Conservation (phyloP, 2,888 invertebrate species). For the Zootermopsis nevadensis region DNA sequence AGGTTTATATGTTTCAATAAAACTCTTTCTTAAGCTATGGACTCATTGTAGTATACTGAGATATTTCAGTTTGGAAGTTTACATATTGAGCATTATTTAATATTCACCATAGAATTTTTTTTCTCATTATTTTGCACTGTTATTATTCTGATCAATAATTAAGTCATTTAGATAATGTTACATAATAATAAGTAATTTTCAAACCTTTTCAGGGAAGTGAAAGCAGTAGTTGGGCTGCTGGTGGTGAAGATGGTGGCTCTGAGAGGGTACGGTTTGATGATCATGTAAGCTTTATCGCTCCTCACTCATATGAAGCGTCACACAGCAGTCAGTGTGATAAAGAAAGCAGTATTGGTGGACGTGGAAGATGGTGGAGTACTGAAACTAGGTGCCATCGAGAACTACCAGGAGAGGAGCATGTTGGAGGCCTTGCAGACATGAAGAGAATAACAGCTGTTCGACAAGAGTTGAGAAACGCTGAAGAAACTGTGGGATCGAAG, state of each 20-base stretch:
- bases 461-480: conserved; percentile 11
- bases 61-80: too few relatives aligned
- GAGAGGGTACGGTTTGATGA: conserved; percentile 76
- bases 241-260: conserved; percentile 68
- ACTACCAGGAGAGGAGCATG: conserved; percentile 17
- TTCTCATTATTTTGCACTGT: too few relatives aligned
- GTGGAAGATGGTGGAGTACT: conserved; percentile 18
- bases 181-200: neutral
- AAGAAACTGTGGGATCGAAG: neutral
- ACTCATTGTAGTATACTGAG: too few relatives aligned
- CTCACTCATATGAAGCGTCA: conserved; percentile 34
- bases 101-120: too few relatives aligned
- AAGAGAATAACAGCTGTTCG: neutral
- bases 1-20: too few relatives aligned
- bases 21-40: too few relatives aligned
- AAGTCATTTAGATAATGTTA: too few relatives aligned
- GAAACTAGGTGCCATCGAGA: conserved; percentile 20
- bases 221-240: conserved; percentile 59
- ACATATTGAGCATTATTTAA: too few relatives aligned
- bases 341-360: conserved; percentile 8
- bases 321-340: conserved; percentile 29
- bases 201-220: conserved; percentile 59
- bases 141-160: too few relatives aligned
- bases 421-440: conserved; percentile 2
- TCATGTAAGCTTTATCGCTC: conserved; percentile 69